Evolutionary conservation across 2,888 invertebrate species (phyloP), one percentile per base, ranked within the genome.

Genomic region (Silvanus unidentatus): DNA sequence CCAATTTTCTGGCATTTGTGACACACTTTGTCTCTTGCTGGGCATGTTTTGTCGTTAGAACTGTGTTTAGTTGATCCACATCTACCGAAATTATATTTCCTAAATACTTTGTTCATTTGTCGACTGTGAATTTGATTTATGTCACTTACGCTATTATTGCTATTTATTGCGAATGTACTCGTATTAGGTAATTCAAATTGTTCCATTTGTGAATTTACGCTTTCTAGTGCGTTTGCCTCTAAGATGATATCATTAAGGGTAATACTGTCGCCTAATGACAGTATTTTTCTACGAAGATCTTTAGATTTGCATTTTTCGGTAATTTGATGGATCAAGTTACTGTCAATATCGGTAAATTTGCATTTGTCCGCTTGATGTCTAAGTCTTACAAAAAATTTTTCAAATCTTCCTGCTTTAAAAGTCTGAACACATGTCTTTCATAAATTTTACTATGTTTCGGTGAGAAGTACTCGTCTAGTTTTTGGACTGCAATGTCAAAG

Each of bases 361-460:
- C 54, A 54, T 42, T 49, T 52, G 4, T 28, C 41, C 5, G 45
- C 48, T 45, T 50, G 53, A 6, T 46, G 30, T 34, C 54, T 53
- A 5, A 64, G 35, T 35, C 58, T 48, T 2, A 44, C 36, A 8
- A 64, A 15, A 47, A 64, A 66, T 40, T 62, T 64, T 30, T 58
- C 62, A 42, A 66, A 60, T 48, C 42, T 59, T 64, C 59, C 39
- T 61, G 47, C 55, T 60, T 50, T 3, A 61, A 42, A 9, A 53
- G 42, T 1, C 63, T 44, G 45, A 64, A 64, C 2, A 63, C 8
- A 48, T 65, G 60, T 8, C 63, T 40, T 52, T 66, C 64, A 45
- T 43, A 58, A 2, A 42, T 34, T 16, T 44, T 46, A 42, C 50
- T 57, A 44, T 59, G 58, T 32, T 60, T 59, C 1, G 60, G 60